Conservation (phyloP, 1,140 invertebrate species). For the Drosophila sechellia region DNA sequence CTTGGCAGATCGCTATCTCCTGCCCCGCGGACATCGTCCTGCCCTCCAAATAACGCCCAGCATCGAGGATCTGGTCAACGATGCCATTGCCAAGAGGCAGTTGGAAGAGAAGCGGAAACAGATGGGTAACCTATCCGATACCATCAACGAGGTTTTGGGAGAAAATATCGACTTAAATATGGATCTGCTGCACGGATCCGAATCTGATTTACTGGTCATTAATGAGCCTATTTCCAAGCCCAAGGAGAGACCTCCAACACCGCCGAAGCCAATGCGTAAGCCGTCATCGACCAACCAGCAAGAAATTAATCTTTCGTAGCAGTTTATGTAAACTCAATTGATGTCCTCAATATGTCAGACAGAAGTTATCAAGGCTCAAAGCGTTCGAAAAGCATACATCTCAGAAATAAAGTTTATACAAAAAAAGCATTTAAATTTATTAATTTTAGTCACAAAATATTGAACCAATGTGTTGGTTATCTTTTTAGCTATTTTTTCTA, state of each 20-base stretch:
- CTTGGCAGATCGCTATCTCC: conserved; percentile 30
- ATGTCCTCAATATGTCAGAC: not conserved
- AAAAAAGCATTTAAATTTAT: not conserved
- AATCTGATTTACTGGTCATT: not conserved
- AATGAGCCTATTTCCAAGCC: not conserved
- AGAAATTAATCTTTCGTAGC: not conserved
- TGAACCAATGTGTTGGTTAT: not conserved
- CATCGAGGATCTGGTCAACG: conserved; percentile 34
- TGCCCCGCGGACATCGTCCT: conserved; percentile 10
- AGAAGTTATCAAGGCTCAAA: too few relatives aligned
- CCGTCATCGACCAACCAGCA: not conserved
- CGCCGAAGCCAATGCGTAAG: conserved; percentile 14
- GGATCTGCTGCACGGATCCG: not conserved
- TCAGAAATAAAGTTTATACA: not conserved
- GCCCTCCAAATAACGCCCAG: conserved; percentile 33
- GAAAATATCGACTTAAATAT: not conserved
- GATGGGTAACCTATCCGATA: not conserved
- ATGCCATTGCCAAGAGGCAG: conserved; percentile 26
- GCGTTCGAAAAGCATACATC: too few relatives aligned
- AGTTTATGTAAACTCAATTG: not conserved
- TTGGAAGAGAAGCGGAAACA: not conserved
- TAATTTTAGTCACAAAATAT: not conserved
- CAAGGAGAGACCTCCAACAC: not conserved
- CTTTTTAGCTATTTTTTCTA: not conserved
- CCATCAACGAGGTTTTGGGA: not conserved